Conservation (phyloP, 2,888 invertebrate species). For the Argyresthia goedartella region DNA sequence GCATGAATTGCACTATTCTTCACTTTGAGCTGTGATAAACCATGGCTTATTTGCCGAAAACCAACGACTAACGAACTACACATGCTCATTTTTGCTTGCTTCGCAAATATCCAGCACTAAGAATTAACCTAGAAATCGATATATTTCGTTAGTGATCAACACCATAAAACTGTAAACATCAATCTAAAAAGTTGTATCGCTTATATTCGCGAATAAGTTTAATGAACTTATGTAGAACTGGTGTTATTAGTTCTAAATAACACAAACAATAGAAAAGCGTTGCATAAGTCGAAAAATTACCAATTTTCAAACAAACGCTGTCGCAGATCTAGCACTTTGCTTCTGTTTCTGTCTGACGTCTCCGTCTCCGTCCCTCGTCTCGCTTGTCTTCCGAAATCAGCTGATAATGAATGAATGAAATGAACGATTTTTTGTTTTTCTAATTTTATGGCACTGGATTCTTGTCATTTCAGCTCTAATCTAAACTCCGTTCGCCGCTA, state of each 20-base stretch:
- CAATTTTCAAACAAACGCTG: background rate
- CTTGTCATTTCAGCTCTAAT: no score
- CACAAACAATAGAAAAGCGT: conserved; percentile 16
- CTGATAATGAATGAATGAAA: background rate
- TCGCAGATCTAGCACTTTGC: background rate
- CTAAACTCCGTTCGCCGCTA: no score
- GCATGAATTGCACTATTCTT: conserved; percentile 17
- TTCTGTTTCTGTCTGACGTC: no score
- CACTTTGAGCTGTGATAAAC: conserved; percentile 24
- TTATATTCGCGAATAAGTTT: background rate
- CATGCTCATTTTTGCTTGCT: conserved; percentile 21
- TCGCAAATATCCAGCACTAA: conserved; percentile 1
- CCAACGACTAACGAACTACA: conserved; percentile 24
- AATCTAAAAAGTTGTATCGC: background rate
- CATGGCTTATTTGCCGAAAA: conserved; percentile 28
- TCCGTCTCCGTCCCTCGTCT: no score
- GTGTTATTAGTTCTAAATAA: background rate
- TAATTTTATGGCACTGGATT: no score
- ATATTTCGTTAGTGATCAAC: background rate
- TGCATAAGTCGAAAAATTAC: conserved; percentile 17
- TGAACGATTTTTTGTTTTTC: no score
- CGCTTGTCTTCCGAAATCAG: no score
- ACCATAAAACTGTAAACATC: background rate
- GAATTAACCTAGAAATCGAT: conserved; percentile 11
- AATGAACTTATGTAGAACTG: background rate